Evolutionary conservation across 2,888 invertebrate species (phyloP), one percentile per base, ranked within the genome.

Genomic region (Megastigmus dorsalis): DNA sequence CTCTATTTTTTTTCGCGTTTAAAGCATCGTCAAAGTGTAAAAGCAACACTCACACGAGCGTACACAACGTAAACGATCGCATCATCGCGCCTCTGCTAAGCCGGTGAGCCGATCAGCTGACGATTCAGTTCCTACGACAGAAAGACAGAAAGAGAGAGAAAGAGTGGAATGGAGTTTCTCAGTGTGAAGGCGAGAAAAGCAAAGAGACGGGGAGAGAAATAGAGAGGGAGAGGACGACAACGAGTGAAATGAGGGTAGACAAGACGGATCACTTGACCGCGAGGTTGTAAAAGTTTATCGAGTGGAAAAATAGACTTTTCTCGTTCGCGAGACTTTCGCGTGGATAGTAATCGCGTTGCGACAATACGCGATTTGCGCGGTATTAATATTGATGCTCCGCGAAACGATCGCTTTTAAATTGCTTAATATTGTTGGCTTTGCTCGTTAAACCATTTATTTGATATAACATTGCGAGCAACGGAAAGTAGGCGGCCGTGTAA

Each of bases 251-350:
- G 57, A 60, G 43, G 63, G 13, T 48, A 36, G 20, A 52, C 15
- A 60, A 60, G 60, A 23, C 15, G 48, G 30, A 54, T 66, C 52
- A 9, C 60, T 73, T 30, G 63, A 48, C 68, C 48, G 50, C 28
- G 38, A 18, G 26, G 33, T 67, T 67, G 43, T 50, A 60, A 66
- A 57, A 60, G 26, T 60, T 66, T 60, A 65, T 74, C 59, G 52
- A 59, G 52, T 70, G 41, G 60, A 66, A 74, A 59, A 65, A 38
- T 57, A 52, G 55, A 45, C 30, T 48, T 38, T 54, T 48, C 20
- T 15, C 10, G 20, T 0, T 23, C 2, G 15, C 13, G 50, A 65
- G 55, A 70, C 75, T 62, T 52, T 69, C 63, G 68, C 43, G 33
- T 1, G 38, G 41, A 50, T 9, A 15, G 36, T 23, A 36, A 33